Conservation (phyloP, 2,797 vertebrate species). For the Aplochiton taeniatus region DNA sequence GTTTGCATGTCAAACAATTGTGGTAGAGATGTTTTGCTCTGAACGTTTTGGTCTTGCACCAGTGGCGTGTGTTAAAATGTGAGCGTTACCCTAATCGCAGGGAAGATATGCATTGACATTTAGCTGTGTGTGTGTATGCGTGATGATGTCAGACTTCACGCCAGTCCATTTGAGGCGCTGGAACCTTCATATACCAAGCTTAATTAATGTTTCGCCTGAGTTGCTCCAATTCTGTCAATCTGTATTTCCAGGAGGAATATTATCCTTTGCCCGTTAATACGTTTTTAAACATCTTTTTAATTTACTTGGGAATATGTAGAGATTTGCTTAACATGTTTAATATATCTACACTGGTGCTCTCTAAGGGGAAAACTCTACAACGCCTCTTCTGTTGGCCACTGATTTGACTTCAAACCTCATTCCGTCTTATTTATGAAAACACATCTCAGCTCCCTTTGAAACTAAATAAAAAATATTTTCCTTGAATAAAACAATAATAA, state of each 20-base stretch:
- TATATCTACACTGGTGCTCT: slow-evolving; percentile 47
- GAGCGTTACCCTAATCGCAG: slow-evolving; percentile 16
- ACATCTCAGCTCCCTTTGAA: slow-evolving; percentile 5
- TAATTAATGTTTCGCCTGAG: slow-evolving; percentile 73
- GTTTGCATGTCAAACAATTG: slow-evolving; percentile 32
- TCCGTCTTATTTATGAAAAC: slow-evolving; percentile 14
- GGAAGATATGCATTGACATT: slow-evolving; percentile 40
- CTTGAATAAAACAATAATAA: slow-evolving; percentile 18
- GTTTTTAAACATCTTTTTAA: slow-evolving; percentile 69
- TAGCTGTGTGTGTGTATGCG: slow-evolving; percentile 20
- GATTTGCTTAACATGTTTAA: slow-evolving; percentile 65
- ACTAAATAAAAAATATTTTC: slow-evolving; percentile 17
- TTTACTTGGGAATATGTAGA: slow-evolving; percentile 59
- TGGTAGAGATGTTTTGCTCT: slow-evolving; percentile 26
- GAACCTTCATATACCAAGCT: slow-evolving; percentile 57
- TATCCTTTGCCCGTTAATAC: slow-evolving; percentile 68
- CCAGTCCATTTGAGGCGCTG: slow-evolving; percentile 33
- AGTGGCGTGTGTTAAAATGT: slow-evolving; percentile 30
- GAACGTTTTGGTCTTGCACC: slow-evolving; percentile 18
- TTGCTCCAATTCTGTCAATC: slow-evolving; percentile 77
- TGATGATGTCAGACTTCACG: slow-evolving; percentile 31
- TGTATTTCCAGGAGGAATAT: slow-evolving; percentile 71
- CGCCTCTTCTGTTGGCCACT: slow-evolving; percentile 27
- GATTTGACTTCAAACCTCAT: slow-evolving; percentile 23
- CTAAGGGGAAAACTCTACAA: slow-evolving; percentile 35